Evolutionary conservation across 2,888 invertebrate species (phyloP), one percentile per base, ranked within the genome.

Genomic region (Ptycholaimellus sp.): DNA sequence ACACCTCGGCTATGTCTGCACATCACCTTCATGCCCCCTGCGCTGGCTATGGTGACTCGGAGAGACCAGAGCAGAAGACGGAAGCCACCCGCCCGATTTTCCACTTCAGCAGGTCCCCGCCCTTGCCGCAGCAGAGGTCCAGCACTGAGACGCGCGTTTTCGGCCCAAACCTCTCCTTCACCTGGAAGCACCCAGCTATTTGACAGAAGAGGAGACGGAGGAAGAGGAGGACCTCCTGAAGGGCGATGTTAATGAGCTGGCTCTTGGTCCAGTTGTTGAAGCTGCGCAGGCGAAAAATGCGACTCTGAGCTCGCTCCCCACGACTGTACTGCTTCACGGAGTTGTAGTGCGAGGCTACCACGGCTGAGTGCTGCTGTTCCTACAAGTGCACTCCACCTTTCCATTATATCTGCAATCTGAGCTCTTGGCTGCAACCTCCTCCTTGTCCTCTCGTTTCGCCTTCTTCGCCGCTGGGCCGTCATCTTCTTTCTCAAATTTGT

Each of bases 221-320:
- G 11, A 38, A 30, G 17, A 21, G 11, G 16, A 14, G 22, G 14
- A 30, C 6, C n/a, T 20, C n/a, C 18, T 31, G 21, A 16, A 36
- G 19, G 14, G 22, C 37, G 36, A 35, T 51, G 62, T 76, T 72
- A 69, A 99, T 90, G 1, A 87, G 66, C 66, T 82, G 78, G 60
- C 81, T 80, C 65, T 96, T 99, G 13, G 87, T 73, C 93, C 93
- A 99, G 60, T 99, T 96, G 60, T 99, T 96, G 57, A 93, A 87
- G 62, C 90, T 96, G 46, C 96, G 69, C 66, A 96, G 69, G 57
- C 77, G 74, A 51, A 80, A 76, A 49, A 99, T 96, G 20, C 81
- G 72, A 20, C 87, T 87, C 52, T 79, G 73, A 46, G 72, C 72
- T 33, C 96, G 68, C 48, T 74, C 74, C 33, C 68, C 70, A 28